Base-by-base conservation (phyloP, 2,888 invertebrate species). In the Platycnemis pennipes region DNA sequence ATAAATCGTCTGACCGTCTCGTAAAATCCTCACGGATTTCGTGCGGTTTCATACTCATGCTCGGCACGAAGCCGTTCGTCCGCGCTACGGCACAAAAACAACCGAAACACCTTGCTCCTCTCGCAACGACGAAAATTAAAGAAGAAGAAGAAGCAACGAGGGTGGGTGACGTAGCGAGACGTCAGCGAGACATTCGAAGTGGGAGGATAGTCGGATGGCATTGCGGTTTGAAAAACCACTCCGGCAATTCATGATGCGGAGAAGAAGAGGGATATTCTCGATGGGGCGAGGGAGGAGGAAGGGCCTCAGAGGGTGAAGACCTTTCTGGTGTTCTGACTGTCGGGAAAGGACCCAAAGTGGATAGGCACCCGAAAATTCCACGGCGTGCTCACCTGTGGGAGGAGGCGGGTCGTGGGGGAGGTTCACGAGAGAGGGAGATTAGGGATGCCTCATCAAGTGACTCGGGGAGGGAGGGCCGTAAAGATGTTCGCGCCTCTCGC, bases 401-500 rank as follows among this genome's bases (percentile, higher is more conserved):
- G 53, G 2, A 37, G 88, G 37, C 16, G 88, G n/a, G 37, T 37
- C 63, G 91, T 56, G 69, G 26, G 46, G n/a, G 2, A 44, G 86
- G 87, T 45, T 45, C 45, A 44, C n/a, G 46, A 45, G 87, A 87
- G 46, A n/a, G 87, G 42, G 44, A 46, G 45, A 87, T 87, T 37
- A 45, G 44, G 63, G 91, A 44, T 26, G 42, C 53, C 42, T 56
- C 37, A 77, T 77, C 77, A 77, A 77, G 77, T 31, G 77, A 63
- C 56, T 56, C 42, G 22, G 22, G 44, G 44, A 69, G 87, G 87
- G 37, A 77, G 31, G 77, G 91, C 91, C 91, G 91, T 91, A 91
- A 91, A 91, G 63, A 91, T 91, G 91, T 91, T 69, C 91, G 56
- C 91, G 91, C 91, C 91, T 63, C 63, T 26, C 42, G 91, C 88